These are phyloP conservation scores for Sebastiscus albofasciatus DNA, from an alignment of 2,797 vertebrate species.

Conservation along the genomic window DNA sequence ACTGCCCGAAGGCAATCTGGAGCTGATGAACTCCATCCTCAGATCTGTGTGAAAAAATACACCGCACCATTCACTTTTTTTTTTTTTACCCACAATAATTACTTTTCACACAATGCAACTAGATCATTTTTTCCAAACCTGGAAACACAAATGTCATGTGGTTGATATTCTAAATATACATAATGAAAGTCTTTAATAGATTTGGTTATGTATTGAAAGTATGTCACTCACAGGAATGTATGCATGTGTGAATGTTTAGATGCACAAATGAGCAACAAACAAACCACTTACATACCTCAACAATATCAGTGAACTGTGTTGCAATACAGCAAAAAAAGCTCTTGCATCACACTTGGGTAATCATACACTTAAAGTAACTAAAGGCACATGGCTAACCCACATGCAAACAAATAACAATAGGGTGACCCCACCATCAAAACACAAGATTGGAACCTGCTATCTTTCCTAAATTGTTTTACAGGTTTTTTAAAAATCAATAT, in stretches of 20 bases:
- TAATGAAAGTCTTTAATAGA: neutral
- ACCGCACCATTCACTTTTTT: neutral
- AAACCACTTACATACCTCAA: neutral
- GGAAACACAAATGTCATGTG: neutral
- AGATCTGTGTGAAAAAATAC: neutral
- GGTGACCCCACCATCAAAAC: neutral
- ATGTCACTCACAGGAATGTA: no score
- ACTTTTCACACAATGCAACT: neutral
- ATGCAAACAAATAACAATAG: neutral
- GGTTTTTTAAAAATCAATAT: neutral
- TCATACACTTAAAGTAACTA: neutral
- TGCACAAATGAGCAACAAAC: neutral
- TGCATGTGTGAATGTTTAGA: neutral
- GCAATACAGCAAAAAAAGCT: neutral
- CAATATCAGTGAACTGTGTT: neutral
- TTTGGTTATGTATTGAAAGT: neutral
- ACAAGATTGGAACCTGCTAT: neutral
- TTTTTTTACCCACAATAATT: neutral
- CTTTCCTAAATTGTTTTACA: neutral
- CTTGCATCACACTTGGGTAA: neutral
- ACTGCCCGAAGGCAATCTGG: conserved; percentile 1
- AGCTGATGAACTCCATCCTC: conserved; percentile 14
- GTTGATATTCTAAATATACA: neutral
- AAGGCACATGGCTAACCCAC: neutral
- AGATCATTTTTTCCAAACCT: neutral